Evolutionary conservation across 2,113 vertebrate species (phyloP).

Genomic region (Burhinus bistriatus): DNA sequence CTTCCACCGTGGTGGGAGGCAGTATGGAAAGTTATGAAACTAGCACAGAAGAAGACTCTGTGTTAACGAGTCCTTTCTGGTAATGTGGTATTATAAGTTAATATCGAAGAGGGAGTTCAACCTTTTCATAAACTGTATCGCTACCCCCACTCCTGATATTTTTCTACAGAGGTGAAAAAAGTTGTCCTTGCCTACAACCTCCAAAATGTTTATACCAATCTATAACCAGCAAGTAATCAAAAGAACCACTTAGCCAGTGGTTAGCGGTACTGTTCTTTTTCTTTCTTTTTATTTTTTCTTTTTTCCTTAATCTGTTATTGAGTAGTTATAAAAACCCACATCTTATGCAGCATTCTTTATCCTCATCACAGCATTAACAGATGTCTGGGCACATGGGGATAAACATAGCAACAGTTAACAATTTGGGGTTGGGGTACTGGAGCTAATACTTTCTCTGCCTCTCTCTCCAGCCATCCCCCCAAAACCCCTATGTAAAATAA

Average conservation of each 20-base stretch:
- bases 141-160: not conserved
- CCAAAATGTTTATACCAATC: not conserved
- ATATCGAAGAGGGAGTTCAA: not conserved
- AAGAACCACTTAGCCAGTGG: not conserved
- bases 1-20: not conserved
- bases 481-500: not conserved
- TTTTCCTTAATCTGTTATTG: not conserved
- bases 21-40: not conserved
- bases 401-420: not conserved
- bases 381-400: not conserved
- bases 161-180: not conserved
- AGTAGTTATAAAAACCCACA: not conserved
- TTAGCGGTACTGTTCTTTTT: not conserved
- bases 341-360: not conserved
- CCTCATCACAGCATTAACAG: not conserved
- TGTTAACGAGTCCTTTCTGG: not conserved
- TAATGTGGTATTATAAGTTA: not conserved
- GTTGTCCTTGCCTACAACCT: not conserved
- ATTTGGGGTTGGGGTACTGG: not conserved
- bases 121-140: not conserved
- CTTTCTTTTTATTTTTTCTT: not conserved
- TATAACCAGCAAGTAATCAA: not conserved
- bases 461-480: not conserved
- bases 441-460: not conserved
- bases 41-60: not conserved